A percentile compares a stretch with the other conserved stretches of the same genome.
These are phyloP conservation scores for Opisthocomus hoazin DNA, from an alignment of 2,113 vertebrate species.

Conservation along the genomic window DNA sequence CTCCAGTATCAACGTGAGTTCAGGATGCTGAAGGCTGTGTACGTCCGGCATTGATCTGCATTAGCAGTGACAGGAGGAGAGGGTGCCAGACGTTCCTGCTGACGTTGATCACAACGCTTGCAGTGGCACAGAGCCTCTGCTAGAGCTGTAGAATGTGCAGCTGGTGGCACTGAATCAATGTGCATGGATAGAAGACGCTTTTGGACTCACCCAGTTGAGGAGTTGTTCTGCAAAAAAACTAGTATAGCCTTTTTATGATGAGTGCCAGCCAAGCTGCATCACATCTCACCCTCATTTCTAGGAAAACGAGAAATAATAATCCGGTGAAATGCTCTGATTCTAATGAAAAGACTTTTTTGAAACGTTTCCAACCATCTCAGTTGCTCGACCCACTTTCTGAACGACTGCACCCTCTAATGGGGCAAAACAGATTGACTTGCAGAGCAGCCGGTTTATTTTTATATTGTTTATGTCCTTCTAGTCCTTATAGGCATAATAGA, in stretches of 20 bases:
- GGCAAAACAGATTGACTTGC: constrained; percentile 32
- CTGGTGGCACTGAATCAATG: rapidly evolving
- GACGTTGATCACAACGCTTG: not conserved
- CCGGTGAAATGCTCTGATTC: not conserved
- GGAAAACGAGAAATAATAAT: not conserved
- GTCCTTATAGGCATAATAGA: not conserved
- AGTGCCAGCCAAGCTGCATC: not conserved
- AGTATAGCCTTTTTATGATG: not conserved
- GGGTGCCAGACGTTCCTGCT: rapidly evolving
- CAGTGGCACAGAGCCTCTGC: not conserved
- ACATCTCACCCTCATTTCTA: not conserved
- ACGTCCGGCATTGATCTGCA: rapidly evolving
- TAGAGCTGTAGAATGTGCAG: not conserved
- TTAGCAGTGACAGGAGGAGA: not conserved
- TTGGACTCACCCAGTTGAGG: not conserved
- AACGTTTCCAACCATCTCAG: not conserved
- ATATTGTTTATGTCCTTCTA: not conserved
- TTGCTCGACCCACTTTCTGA: constrained; percentile 23
- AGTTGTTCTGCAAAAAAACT: not conserved
- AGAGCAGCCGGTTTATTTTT: not conserved
- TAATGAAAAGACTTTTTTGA: not conserved
- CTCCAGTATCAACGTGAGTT: not conserved
- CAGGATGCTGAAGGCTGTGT: not conserved
- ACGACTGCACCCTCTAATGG: constrained; percentile 44
- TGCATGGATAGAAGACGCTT: not conserved